A percentile compares a stretch with the other conserved stretches of the same genome.
Conservation (phyloP, 2,888 invertebrate genomes). For the Sesia bembeciformis region DNA sequence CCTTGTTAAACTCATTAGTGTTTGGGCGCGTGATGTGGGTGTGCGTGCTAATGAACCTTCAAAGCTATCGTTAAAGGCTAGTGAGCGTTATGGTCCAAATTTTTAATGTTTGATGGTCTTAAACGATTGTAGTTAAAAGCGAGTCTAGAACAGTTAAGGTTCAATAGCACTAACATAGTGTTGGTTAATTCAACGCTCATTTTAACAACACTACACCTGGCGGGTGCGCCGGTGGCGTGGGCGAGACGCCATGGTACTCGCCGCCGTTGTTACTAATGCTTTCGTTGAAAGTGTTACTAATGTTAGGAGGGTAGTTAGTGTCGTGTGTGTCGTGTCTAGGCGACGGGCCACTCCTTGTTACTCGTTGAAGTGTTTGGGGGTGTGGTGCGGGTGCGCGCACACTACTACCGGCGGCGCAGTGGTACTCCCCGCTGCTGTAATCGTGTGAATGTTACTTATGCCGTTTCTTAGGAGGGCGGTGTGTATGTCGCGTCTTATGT, state of each 20-base stretch:
- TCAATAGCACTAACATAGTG: too few species aligned
- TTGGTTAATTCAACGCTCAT: too few species aligned
- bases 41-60: constrained; percentile 6
- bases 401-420: constrained; percentile 65
- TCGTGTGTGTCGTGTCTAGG: constrained; percentile 27
- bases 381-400: constrained; percentile 69
- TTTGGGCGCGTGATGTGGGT: constrained; percentile 73
- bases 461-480: too few species aligned
- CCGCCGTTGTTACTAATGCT: too few species aligned
- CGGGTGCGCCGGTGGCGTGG: background rate
- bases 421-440: constrained; percentile 58
- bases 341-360: constrained; percentile 75
- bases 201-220: background rate
- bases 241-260: background rate
- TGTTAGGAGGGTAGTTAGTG: too few species aligned
- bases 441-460: constrained; percentile 29
- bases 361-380: constrained; percentile 74
- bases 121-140: too few species aligned
- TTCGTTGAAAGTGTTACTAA: too few species aligned
- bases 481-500: too few species aligned
- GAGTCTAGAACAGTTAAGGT: too few species aligned
- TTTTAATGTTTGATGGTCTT: too few species aligned
- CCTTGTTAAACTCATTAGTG: constrained; percentile 73
- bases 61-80: too few species aligned
- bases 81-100: too few species aligned